Conservation (phyloP, 2,113 vertebrate genomes). For the Pituophis catenifer region DNA sequence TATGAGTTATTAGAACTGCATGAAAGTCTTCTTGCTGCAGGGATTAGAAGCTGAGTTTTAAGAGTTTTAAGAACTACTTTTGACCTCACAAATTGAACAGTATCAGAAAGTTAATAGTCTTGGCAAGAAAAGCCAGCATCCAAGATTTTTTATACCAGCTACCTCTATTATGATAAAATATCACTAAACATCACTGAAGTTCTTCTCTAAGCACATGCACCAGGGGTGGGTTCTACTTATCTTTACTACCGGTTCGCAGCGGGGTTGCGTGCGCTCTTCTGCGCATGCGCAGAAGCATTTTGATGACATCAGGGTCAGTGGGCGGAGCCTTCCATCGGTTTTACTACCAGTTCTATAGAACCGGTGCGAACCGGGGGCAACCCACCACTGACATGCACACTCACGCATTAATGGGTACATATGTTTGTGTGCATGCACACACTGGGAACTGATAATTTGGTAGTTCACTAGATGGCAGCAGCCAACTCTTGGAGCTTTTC, state of each 20-base stretch:
- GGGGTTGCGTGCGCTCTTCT: no score
- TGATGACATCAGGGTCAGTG: no score
- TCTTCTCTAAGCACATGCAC: not conserved
- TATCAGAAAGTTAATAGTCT: constrained; percentile 4
- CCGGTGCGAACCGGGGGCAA: no score
- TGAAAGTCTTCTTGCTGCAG: not conserved
- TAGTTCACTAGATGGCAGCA: constrained; percentile 8
- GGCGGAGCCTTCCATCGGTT: no score
- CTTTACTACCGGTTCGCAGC: no score
- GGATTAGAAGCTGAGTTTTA: not conserved
- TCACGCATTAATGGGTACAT: not conserved
- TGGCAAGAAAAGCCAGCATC: not conserved
- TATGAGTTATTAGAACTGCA: not conserved
- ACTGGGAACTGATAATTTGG: not conserved
- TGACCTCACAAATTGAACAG: constrained; percentile 11
- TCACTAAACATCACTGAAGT: not conserved
- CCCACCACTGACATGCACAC: not conserved
- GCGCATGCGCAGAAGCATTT: no score
- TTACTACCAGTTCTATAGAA: no score
- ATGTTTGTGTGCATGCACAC: not conserved
- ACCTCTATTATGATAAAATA: not conserved
- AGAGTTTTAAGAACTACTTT: not conserved
- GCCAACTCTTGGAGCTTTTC: not conserved
- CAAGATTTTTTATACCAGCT: not conserved
- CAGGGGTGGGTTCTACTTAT: no score